Conservation (phyloP, 1,140 invertebrate genomes). For the Himalopsyche phryganea region DNA sequence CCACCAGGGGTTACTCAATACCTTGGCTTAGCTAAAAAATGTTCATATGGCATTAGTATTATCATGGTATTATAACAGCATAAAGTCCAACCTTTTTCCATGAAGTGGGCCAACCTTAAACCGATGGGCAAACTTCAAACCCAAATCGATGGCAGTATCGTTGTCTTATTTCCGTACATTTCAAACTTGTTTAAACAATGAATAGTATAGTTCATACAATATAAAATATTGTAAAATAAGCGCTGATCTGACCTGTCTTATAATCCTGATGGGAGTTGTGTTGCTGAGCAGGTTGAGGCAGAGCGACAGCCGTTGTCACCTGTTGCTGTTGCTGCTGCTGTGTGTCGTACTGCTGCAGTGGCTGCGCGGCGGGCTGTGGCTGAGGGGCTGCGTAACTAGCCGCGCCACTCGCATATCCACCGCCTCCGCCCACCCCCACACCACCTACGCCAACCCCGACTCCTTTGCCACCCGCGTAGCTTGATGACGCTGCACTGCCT, state of each 20-base stretch:
- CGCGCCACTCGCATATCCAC: constrained; percentile 15
- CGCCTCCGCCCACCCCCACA: constrained; percentile 16
- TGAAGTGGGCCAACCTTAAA: too few species aligned
- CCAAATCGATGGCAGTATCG: too few species aligned
- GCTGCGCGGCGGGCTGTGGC: constrained; percentile 3
- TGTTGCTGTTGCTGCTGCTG: constrained; percentile 23
- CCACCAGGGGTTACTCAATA: too few species aligned
- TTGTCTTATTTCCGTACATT: too few species aligned
- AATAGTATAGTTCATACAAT: too few species aligned
- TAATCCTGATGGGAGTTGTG: constrained; percentile 28
- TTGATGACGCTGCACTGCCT: constrained; percentile 26
- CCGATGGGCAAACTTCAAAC: too few species aligned
- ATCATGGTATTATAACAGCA: too few species aligned
- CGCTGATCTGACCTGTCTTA: constrained; percentile 26
- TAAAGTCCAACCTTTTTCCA: too few species aligned
- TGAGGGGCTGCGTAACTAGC: constrained; percentile 22
- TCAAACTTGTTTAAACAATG: too few species aligned
- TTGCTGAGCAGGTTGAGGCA: constrained; percentile 23
- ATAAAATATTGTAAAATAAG: too few species aligned
- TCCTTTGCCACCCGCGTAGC: constrained; percentile 26
- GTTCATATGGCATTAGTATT: too few species aligned
- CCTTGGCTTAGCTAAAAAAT: too few species aligned
- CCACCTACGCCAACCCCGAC: constrained; percentile 22
- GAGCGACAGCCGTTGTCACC: constrained; percentile 11
- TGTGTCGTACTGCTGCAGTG: neutral